Evolutionary conservation across 2,797 vertebrate genomes (phyloP).

Genomic region (Anniella stebbinsi): DNA sequence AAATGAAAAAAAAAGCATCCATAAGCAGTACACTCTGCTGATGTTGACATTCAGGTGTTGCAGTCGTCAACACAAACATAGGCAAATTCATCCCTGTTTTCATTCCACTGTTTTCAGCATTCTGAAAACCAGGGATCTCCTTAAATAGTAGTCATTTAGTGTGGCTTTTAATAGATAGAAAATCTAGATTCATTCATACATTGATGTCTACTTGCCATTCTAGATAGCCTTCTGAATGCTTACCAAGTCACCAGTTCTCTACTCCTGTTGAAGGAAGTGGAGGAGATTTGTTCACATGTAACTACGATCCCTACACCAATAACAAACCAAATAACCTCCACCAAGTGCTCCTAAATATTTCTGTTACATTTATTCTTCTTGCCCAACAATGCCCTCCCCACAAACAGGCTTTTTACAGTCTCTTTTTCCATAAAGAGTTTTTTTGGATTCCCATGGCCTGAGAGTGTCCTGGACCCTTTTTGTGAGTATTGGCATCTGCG

Average conservation of each 20-base stretch:
- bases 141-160: background rate
- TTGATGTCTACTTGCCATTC: too few species aligned
- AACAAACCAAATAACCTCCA: background rate
- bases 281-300: background rate
- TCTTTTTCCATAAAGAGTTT: background rate
- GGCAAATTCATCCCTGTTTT: conserved; percentile 21
- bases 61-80: background rate
- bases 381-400: background rate
- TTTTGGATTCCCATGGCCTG: background rate
- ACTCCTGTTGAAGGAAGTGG: too few species aligned
- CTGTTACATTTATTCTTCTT: background rate
- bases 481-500: background rate
- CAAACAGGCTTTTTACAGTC: too few species aligned
- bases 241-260: background rate
- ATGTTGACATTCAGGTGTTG: background rate
- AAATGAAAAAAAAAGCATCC: conserved; percentile 37
- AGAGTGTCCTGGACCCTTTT: background rate
- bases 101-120: conserved; percentile 29
- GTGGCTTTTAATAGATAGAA: background rate
- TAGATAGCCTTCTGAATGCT: background rate
- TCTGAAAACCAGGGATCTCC: background rate
- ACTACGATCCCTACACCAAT: background rate
- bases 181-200: background rate
- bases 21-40: background rate
- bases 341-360: background rate